phyloP scores from a whole-genome alignment of 53 echinoderm and acorn worm genomes.

The Glandiceps talaboti region DNA sequence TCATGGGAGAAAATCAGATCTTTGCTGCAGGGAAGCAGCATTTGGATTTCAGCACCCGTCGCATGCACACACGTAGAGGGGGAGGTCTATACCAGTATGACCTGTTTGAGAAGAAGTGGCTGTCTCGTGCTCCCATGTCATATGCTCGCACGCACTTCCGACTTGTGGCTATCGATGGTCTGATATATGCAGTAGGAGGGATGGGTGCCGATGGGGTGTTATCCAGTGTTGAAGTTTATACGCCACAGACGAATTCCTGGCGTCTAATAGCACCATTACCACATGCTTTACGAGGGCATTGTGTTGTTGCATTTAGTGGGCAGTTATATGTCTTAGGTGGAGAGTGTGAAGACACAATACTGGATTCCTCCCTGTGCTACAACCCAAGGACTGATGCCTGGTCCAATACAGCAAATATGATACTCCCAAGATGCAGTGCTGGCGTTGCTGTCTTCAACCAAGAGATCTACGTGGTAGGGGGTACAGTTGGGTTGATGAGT shows the following conservation, averaged over 20 bases:
- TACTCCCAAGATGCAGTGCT: conserved; percentile 78
- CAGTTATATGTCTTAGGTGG: conserved; percentile 81
- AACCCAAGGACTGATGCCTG: conserved; percentile 76
- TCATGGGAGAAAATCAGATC: conserved; percentile 93
- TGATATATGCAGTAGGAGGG: conserved; percentile 78
- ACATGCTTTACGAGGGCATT: conserved; percentile 65
- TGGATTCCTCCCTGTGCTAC: conserved; percentile 68
- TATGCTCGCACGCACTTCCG: conserved; percentile 67
- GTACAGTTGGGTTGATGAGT: conserved; percentile 66
- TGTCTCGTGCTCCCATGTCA: conserved; percentile 83
- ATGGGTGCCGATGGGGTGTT: conserved; percentile 53
- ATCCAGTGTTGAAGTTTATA: conserved; percentile 75
- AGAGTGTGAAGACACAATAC: conserved; percentile 62
- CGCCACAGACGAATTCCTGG: conserved; percentile 18
- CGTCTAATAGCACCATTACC: conserved; percentile 17
- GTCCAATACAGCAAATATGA: conserved; percentile 73
- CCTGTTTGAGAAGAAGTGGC: conserved; percentile 96
- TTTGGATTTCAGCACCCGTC: conserved; percentile 69
- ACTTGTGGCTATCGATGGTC: conserved; percentile 81
- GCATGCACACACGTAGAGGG: conserved; percentile 60
- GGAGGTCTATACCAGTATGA: conserved; percentile 94
- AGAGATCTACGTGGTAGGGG: conserved; percentile 90
- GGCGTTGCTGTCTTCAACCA: conserved; percentile 71
- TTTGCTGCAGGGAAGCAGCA: conserved; percentile 73
- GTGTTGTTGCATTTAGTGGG: conserved; percentile 63